These are phyloP conservation scores for Philereme vetulata DNA, from an alignment of 2,888 invertebrate genomes.

Conservation along the genomic window DNA sequence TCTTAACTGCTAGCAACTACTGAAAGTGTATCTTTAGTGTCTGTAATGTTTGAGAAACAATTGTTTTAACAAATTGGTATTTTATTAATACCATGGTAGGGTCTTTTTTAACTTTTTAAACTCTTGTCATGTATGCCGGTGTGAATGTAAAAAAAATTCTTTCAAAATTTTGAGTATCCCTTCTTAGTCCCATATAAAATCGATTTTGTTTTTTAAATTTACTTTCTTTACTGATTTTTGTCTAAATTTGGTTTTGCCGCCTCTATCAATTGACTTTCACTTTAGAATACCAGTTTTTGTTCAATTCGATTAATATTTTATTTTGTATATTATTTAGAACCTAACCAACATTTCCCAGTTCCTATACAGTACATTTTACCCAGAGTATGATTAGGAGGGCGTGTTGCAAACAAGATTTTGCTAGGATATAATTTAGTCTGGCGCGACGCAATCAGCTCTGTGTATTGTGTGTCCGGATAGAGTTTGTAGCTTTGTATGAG, in stretches of 20 bases:
- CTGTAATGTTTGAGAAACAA: neutral
- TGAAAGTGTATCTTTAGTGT: constrained; percentile 12
- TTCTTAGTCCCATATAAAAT: too few species aligned
- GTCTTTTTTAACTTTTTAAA: too few species aligned
- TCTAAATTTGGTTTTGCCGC: too few species aligned
- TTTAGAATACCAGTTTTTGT: too few species aligned
- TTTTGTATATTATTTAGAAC: neutral
- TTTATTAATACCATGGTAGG: too few species aligned
- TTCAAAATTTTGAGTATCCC: too few species aligned
- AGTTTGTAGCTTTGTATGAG: constrained; percentile 12
- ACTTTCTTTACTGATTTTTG: too few species aligned
- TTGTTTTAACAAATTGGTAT: neutral
- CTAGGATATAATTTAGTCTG: constrained; percentile 61
- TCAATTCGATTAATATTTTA: too few species aligned
- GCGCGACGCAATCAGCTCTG: constrained; percentile 73
- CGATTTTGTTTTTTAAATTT: too few species aligned
- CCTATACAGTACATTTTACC: constrained; percentile 1
- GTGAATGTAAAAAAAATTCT: too few species aligned
- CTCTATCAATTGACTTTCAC: too few species aligned
- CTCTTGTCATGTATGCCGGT: too few species aligned
- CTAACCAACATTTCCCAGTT: constrained; percentile 1
- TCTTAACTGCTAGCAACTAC: constrained; percentile 26
- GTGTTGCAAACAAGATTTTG: constrained; percentile 58
- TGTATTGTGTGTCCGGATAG: constrained; percentile 53
- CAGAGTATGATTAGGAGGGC: constrained; percentile 56